Evolutionary conservation across 2,113 vertebrate genomes (phyloP).

Genomic region (Agelaius tricolor): DNA sequence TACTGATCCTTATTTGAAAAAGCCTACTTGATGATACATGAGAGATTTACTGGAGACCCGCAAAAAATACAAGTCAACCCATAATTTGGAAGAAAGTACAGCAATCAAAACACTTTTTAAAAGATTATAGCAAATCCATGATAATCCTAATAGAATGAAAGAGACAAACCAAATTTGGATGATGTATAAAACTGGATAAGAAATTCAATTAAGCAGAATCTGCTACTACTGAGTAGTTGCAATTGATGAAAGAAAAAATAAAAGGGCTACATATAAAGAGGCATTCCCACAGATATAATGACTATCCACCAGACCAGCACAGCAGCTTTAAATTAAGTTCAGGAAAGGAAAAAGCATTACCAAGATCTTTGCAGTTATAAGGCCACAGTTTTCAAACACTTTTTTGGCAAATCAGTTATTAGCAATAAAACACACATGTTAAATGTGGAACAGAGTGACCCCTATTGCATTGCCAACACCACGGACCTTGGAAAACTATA

Average conservation of each 20-base stretch:
- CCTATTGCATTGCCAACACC: neutral
- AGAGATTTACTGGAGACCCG: neutral
- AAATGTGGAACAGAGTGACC: neutral
- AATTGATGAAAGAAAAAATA: neutral
- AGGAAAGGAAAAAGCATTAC: slow-evolving; percentile 1
- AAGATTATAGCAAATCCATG: slow-evolving; percentile 2
- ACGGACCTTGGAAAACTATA: neutral
- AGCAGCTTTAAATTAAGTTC: neutral
- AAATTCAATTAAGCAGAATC: neutral
- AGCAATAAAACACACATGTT: neutral
- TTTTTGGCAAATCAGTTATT: slow-evolving; percentile 3
- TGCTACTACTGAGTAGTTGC: neutral
- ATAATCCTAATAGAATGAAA: neutral
- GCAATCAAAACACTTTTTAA: neutral
- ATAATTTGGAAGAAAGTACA: neutral
- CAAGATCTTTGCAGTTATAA: neutral
- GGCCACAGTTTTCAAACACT: neutral
- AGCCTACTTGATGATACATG: neutral
- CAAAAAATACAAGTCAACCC: neutral
- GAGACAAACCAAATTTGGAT: neutral
- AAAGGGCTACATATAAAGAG: neutral
- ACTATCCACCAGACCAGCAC: neutral
- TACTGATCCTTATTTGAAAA: neutral
- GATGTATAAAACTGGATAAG: neutral
- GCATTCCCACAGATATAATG: neutral